Evolutionary conservation across 2,888 invertebrate species (phyloP), one percentile per base, ranked within the genome.

Genomic region (Empis livida): DNA sequence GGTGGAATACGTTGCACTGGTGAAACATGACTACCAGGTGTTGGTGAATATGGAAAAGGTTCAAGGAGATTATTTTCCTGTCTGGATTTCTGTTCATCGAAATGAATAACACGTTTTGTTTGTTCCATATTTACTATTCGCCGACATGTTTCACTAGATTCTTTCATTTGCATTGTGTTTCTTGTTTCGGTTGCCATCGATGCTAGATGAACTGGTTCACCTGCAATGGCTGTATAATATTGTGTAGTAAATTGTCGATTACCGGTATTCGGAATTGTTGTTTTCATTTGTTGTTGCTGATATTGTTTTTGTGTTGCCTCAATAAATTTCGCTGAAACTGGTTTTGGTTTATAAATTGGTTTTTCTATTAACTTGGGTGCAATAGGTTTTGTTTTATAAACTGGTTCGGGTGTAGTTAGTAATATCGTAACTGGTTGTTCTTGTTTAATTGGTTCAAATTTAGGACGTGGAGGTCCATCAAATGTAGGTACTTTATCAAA

Each of bases 121-220:
- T 82, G 81, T 54, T 82, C 78, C 54, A 82, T 73, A 51, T 79
- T 82, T 23, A 82, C 76, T 20, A 77, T 77, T 53, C 82, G 72
- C 55, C 78, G 73, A 27, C 76, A 76, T 32, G 73, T 77, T 57
- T 80, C 79, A 8, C 79, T 79, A 0, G 80, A 77, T 59, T 83
- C 83, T 53, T 80, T 77, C 71, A 82, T 80, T 56, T 79, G 76
- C 63, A 82, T 77, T n/a, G 76, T 74, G 56, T 82, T 82, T 46
- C 78, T 80, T 3, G 77, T 78, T 64, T 83, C 81, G 1, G 79
- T 78, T 43, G 79, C 80, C 44, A 80, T 69, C 48, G 67, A 64
- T 1, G 80, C 78, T 54, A 75, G 76, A 45, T 78, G 78, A 58
- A 73, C 70, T 1, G 77, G 78, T 13, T 72, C 64, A 11, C 76